These are phyloP conservation scores for Nycticebus coucang DNA, from an alignment of 2,113 vertebrate species.

Conservation along the genomic window DNA sequence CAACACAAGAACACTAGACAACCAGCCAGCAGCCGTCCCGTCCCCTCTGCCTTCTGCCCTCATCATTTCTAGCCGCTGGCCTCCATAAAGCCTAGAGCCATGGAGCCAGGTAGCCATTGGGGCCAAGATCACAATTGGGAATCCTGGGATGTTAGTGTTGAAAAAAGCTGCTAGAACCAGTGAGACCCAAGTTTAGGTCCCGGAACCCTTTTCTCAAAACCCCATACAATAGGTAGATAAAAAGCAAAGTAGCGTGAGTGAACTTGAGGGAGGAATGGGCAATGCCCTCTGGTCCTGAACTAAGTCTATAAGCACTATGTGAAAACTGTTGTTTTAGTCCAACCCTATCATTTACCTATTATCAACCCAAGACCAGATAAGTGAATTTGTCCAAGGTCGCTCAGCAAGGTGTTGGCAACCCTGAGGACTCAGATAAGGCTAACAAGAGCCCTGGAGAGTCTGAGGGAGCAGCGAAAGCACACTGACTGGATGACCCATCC, in stretches of 20 bases:
- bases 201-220: background rate
- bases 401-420: background rate
- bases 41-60: background rate
- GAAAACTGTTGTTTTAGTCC: background rate
- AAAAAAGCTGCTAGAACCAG: background rate
- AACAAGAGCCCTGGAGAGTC: background rate
- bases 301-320: background rate
- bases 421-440: background rate
- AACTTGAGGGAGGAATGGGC: background rate
- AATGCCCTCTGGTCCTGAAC: background rate
- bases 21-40: background rate
- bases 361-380: background rate
- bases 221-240: background rate
- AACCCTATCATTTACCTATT: background rate
- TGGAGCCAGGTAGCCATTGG: background rate
- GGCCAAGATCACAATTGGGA: background rate
- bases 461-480: background rate
- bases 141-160: background rate
- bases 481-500: background rate
- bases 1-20: conserved; percentile 36
- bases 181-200: background rate
- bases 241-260: background rate
- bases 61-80: background rate
- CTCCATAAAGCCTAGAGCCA: background rate
- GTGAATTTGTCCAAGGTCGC: conserved; percentile 17